Evolutionary conservation across 35 echinoderm and acorn worm species (phyloP).

Genomic region (Heliocidaris tuberculata): DNA sequence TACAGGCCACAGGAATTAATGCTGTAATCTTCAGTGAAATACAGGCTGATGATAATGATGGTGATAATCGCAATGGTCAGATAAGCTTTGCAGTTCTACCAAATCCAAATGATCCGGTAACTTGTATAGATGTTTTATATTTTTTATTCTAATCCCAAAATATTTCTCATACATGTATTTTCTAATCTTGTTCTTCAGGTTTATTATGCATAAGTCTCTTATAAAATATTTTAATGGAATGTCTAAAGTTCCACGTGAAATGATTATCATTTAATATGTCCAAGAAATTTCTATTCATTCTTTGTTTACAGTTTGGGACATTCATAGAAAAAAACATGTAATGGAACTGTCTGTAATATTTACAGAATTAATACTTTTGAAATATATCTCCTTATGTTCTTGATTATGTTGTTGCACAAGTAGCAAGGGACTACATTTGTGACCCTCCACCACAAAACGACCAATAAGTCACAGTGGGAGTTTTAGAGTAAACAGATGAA

Average conservation of each 20-base stretch:
- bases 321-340: background rate
- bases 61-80: conserved; percentile 53
- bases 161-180: background rate
- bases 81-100: conserved; percentile 41
- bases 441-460: no score
- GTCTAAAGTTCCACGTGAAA: background rate
- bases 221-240: background rate
- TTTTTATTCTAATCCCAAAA: background rate
- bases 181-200: background rate
- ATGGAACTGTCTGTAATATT: no score
- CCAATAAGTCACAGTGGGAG: no score
- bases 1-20: conserved; percentile 30
- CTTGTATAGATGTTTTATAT: background rate
- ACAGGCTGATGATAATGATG: conserved; percentile 54
- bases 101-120: conserved; percentile 58
- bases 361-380: no score
- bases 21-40: conserved; percentile 43
- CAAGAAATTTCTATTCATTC: background rate
- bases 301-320: background rate
- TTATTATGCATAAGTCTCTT: background rate
- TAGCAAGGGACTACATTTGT: no score
- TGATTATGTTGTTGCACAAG: no score
- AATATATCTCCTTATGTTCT: no score
- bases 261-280: background rate
- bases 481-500: no score